Conservation (phyloP, 1,140 invertebrate genomes). For the Lycorma delicatula region DNA sequence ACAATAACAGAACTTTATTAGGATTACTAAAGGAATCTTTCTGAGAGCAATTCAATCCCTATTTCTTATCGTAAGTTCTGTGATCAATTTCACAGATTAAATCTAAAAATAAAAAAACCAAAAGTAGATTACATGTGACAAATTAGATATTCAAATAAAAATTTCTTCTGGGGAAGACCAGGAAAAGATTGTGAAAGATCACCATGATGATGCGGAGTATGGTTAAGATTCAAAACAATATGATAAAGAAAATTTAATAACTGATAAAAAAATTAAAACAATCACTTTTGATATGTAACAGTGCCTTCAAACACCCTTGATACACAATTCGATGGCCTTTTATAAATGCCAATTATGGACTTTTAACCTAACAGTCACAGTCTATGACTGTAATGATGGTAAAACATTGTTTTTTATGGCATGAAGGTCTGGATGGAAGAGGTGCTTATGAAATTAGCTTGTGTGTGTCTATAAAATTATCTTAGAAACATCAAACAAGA, state of each 20-base stretch:
- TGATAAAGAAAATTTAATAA: neutral
- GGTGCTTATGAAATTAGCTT: conserved; percentile 18
- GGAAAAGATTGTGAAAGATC: neutral
- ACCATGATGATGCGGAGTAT: neutral
- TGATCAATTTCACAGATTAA: too few relatives aligned
- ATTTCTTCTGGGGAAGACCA: neutral
- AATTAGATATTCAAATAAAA: neutral
- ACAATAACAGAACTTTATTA: too few relatives aligned
- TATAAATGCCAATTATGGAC: conserved; percentile 22
- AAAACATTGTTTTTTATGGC: conserved; percentile 20
- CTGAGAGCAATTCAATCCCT: too few relatives aligned
- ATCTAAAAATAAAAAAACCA: too few relatives aligned
- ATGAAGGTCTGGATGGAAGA: conserved; percentile 17
- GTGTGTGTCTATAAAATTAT: conserved; percentile 11
- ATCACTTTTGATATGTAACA: conserved; percentile 17
- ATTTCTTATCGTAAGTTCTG: too few relatives aligned
- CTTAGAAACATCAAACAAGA: neutral
- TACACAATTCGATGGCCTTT: conserved; percentile 11
- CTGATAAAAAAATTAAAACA: conserved; percentile 9
- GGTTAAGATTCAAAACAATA: neutral
- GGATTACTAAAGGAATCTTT: too few relatives aligned
- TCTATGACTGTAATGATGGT: conserved; percentile 16
- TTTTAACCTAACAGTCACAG: conserved; percentile 20
- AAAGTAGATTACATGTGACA: neutral
- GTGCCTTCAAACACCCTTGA: conserved; percentile 14